Evolutionary conservation across 1,140 invertebrate species (phyloP), one percentile per base, ranked within the genome.

Genomic region (Achroia grisella): DNA sequence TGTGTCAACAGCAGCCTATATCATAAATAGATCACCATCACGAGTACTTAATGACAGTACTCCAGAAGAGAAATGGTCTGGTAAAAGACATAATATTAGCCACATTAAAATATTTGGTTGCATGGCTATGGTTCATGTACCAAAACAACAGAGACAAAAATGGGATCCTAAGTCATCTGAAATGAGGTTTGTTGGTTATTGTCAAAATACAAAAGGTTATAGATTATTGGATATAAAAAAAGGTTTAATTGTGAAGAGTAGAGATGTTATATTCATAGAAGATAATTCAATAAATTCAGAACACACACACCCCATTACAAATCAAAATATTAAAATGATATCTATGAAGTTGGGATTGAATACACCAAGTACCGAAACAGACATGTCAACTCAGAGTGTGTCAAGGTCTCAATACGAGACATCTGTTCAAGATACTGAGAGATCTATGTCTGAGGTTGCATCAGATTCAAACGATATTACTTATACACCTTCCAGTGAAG

Each of bases 21-120:
- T 72, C 2, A 14, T 76, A 10, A 86, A 85, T 55, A 14, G 58
- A 9, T 43, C 51, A 37, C 45, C 51, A 2, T 44, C 51, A 10
- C 17, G 33, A 28, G 10, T 31, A n/a, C 33, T 53, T 29, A 29
- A 33, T n/a, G 23, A 61, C 17, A 49, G 34, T 36, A 66, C 62
- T 6, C 76, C 81, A 8, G 62, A 54, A 37, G 64, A 81, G 50
- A 8, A 52, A 15, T 84, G 65, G 64, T 44, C 13, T 35, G 64
- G 50, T 8, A 54, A 54, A 10, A 63, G 58, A 48, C 62, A 67
- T 4, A 48, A 47, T 36, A 32, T 65, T 3, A 42, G 33, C 13
- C 52, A 65, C 34, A 48, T 79, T 34, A 43, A 52, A 48, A 51
- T 61, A 43, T 69, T 64, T 53, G 56, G 70, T 17, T 63, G 51